Base-by-base conservation (phyloP, 2,113 vertebrate species). In the Bothrops jararaca region DNA sequence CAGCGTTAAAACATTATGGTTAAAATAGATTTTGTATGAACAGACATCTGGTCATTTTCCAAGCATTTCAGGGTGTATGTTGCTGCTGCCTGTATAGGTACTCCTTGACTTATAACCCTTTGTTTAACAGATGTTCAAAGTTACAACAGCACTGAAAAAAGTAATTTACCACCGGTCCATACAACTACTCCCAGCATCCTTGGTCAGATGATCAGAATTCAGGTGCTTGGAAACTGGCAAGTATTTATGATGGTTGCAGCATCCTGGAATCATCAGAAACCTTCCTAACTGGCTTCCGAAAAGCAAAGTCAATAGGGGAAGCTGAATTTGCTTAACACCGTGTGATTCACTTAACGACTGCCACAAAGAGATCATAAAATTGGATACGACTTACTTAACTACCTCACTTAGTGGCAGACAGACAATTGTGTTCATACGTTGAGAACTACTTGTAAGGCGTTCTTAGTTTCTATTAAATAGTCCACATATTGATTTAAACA, bases 401-500 rank as follows among this genome's bases (percentile, higher is more conserved):
- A 50, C 8, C 48, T 50, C 48, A 50, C 48, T 50, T 50, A 50
- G 48, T 50, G 48, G 48, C 64, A 69, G 64, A 13, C 64, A 69
- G 26, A 64, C 60, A 64, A 29, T 64, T 64, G 29, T 64, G 60
- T 29, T 18, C 64, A 34, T 34, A 69, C 13, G 0, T 5, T 34
- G 64, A 34, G 29, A 69, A 69, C 15, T 69, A 34, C 5, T 13
- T 15, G n/a, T 15, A 87, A 91, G 45, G 11, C 34, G 52, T 87
- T 39, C 45, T n/a, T 13, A 85, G 74, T 52, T 85, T 86, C 74
- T 90, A 29, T 92, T 91, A 53, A 56, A 94, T 90, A 88, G 60
- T 90, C 90, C 91, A 74, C 45, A 69, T 92, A 93, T 96, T 95
- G 94, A 95, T 96, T 96, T 92, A 94, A 93, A 26, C 0, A 1